Conservation (phyloP, 2,888 invertebrate species). For the Himalopsyche anomala region DNA sequence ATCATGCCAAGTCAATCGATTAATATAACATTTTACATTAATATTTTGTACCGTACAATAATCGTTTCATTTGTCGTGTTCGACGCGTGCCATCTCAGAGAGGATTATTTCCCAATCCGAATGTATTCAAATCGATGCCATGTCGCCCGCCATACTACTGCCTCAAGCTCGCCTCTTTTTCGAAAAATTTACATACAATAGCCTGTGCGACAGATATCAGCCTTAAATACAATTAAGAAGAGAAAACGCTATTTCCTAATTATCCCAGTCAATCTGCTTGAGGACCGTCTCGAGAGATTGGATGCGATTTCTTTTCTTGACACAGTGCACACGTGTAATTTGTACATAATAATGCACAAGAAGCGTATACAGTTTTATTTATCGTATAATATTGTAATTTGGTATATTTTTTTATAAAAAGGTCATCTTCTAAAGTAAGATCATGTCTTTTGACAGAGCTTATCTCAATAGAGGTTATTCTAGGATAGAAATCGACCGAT, state of each 20-base stretch:
- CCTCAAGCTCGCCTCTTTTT: slow-evolving; percentile 55
- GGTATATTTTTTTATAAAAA: no score
- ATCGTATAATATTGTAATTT: no score
- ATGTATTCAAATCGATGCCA: slow-evolving; percentile 51
- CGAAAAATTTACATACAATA: slow-evolving; percentile 60
- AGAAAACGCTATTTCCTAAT: slow-evolving; percentile 62
- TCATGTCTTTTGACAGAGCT: no score
- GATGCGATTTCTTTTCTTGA: slow-evolving; percentile 10
- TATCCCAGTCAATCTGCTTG: slow-evolving; percentile 3
- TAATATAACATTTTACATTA: no score
- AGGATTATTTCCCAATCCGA: slow-evolving; percentile 33
- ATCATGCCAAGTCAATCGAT: no score
- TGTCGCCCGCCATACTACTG: slow-evolving; percentile 38
- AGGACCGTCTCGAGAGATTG: background rate
- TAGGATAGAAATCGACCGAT: no score
- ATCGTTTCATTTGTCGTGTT: no score
- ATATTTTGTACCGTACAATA: no score
- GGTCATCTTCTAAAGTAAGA: no score
- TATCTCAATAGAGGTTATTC: no score
- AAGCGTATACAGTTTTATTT: no score
- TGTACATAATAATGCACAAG: background rate
- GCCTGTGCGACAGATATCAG: slow-evolving; percentile 49
- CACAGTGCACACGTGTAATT: background rate
- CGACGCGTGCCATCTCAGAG: background rate
- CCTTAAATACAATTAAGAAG: slow-evolving; percentile 48